Percentiles rank a stretch among this genome's conserved stretches.
These are phyloP conservation scores for Heteropelma amictum DNA, from an alignment of 2,888 invertebrate species.

Conservation along the genomic window DNA sequence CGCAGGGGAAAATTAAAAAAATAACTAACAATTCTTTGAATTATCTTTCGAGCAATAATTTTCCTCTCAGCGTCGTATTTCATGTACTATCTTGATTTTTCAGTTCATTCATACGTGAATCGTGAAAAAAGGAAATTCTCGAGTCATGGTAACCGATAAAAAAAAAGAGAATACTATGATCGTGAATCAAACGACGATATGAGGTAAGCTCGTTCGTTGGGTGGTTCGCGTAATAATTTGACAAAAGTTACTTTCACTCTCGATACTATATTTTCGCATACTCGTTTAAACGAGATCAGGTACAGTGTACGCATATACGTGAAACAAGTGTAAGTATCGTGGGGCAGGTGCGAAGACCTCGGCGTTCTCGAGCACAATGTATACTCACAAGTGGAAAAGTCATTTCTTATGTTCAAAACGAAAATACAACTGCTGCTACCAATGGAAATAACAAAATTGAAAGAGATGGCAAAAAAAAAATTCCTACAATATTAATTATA, in stretches of 20 bases:
- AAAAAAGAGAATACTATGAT: constrained; percentile 17
- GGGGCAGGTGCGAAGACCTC: constrained; percentile 1
- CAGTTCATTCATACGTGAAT: neutral
- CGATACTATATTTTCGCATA: constrained; percentile 20
- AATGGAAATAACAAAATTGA: too few relatives aligned
- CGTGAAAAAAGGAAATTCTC: neutral
- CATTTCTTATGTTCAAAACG: neutral
- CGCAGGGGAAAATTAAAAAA: too few relatives aligned
- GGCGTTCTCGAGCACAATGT: neutral
- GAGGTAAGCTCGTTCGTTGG: constrained; percentile 47
- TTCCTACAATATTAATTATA: too few relatives aligned
- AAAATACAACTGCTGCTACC: too few relatives aligned
- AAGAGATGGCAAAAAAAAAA: too few relatives aligned
- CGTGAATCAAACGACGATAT: constrained; percentile 33
- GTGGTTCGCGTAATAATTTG: constrained; percentile 48
- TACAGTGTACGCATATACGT: neutral
- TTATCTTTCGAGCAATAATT: neutral
- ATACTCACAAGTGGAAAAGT: neutral
- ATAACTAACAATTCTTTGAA: too few relatives aligned
- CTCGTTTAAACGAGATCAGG: constrained; percentile 25
- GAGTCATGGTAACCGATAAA: neutral
- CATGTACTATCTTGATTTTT: neutral
- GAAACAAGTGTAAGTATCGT: neutral
- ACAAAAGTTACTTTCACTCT: constrained; percentile 53
- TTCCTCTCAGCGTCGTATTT: neutral